Base-by-base conservation (phyloP, 2,888 invertebrate species). In the Caenorhabditis wallacei region DNA sequence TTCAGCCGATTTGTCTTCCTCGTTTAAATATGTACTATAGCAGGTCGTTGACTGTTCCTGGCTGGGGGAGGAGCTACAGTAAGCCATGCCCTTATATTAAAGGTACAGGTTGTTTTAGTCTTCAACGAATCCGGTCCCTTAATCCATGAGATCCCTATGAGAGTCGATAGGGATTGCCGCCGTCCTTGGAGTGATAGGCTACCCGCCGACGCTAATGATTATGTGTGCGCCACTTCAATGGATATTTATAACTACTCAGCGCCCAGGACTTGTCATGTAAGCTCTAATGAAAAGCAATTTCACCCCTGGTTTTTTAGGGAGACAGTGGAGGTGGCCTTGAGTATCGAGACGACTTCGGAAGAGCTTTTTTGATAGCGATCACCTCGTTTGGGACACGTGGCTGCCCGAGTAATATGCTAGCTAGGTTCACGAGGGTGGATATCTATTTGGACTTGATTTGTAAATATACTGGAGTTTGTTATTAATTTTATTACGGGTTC, bases 301-400 rank as follows among this genome's bases (percentile, higher is more conserved):
- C 35, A 35, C 35, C 35, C n/a, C n/a, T 30, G 40, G 22, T 13
- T n/a, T 70, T 85, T 57, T 51, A 89, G 88, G 91, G 91, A 16
- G 91, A 91, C 63, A 85, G 85, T 46, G 91, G 91, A 0, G 82
- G 89, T 30, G 90, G 91, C 13, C 75, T 91, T 24, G 88, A 91
- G 53, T 88, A 89, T 63, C 76, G 87, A 11, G 90, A 90, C 48
- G 63, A 76, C 2, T 51, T 83, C 24, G 88, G 86, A n/a, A 26
- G 87, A 40, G 84, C 87, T 1, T 78, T 82, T 11, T 76, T 91
- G 5, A 80, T 91, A 13, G 91, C 89, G 0, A 82, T 91, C 40
- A 90, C 90, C 2, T 91, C 91, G 1, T 91, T 90, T 57, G 91
- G 91, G n/a, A 89, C 91, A 7, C 78, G 82, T 20, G 90, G 90